Base-by-base conservation (phyloP, 2,113 vertebrate species). In the Condylura cristata region DNA sequence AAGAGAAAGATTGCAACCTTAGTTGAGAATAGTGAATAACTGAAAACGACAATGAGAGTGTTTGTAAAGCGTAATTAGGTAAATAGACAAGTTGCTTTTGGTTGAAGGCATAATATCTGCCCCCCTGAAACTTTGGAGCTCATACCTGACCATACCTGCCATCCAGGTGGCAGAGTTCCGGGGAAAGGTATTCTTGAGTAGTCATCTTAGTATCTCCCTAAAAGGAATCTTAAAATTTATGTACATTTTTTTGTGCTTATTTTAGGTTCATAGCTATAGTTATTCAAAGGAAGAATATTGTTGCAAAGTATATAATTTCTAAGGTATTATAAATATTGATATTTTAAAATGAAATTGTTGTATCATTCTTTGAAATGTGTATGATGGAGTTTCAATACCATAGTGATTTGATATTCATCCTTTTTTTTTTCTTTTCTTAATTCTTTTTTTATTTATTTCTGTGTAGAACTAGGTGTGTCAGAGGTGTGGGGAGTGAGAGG, bases 321-420 rank as follows among this genome's bases (percentile, higher is more conserved):
- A 53, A 10, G 26, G 6, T 60, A 11, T 72, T 93, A 17, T 74
- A 93, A 89, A 93, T 78, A 74, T 1, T 91, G 84, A 79, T 70
- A 65, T 83, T 95, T 91, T 84, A 91, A 95, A 92, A 46, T 74
- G 32, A 90, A 93, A 14, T 65, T 75, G 39, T 65, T 63, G 24
- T 72, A 46, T 76, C 63, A 56, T 48, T 75, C 81, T 74, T 92
- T 68, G 51, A 71, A 76, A 32, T 95, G 30, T 89, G 46, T 63
- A 28, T 81, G 34, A 39, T 93, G 7, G 71, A 89, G 86, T 86
- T 70, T 75, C 75, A 86, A 75, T 65, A 68, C 30, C 51, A 68
- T 32, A 51, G 46, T 85, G 78, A 92, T 85, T 80, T 72, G 70
- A 89, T 60, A 63, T 30, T 75, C 51, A 44, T 74, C n/a, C 58